Percentiles rank a stretch among this genome's conserved stretches.
Conservation (phyloP, 2,797 vertebrate genomes). For the Craterocephalus amniculus region DNA sequence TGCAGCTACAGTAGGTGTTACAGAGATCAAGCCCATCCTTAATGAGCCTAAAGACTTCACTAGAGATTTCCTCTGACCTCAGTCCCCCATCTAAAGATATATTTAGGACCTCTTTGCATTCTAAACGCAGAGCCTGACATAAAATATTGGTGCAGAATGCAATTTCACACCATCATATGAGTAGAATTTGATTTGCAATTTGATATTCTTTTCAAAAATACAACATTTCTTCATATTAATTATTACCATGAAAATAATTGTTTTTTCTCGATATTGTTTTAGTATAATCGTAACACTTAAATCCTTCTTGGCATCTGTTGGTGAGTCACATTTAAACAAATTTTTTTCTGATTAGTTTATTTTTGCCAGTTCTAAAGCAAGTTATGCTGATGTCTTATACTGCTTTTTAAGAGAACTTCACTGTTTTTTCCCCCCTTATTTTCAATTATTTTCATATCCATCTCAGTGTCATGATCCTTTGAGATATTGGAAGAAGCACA, state of each 20-base stretch:
- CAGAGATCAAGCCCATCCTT: constrained; percentile 79
- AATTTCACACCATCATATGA: neutral
- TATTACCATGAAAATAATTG: neutral
- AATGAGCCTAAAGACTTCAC: constrained; percentile 79
- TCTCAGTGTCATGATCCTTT: no score
- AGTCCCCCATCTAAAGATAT: constrained; percentile 70
- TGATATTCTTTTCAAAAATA: neutral
- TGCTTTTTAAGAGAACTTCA: neutral
- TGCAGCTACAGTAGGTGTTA: constrained; percentile 69
- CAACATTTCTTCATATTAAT: neutral
- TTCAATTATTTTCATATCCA: neutral
- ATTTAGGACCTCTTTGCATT: constrained; percentile 60
- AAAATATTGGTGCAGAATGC: neutral
- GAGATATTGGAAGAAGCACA: no score
- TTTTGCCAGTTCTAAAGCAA: neutral
- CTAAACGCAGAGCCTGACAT: constrained; percentile 33
- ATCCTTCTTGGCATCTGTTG: neutral
- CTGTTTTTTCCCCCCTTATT: neutral
- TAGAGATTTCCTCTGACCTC: constrained; percentile 80
- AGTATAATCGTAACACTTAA: neutral
- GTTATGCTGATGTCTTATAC: neutral
- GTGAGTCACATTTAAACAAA: neutral
- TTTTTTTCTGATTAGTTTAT: neutral
- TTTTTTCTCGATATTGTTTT: neutral
- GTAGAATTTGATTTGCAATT: neutral